Conservation (phyloP, 2,113 vertebrate species). For the Gila orcuttii region DNA sequence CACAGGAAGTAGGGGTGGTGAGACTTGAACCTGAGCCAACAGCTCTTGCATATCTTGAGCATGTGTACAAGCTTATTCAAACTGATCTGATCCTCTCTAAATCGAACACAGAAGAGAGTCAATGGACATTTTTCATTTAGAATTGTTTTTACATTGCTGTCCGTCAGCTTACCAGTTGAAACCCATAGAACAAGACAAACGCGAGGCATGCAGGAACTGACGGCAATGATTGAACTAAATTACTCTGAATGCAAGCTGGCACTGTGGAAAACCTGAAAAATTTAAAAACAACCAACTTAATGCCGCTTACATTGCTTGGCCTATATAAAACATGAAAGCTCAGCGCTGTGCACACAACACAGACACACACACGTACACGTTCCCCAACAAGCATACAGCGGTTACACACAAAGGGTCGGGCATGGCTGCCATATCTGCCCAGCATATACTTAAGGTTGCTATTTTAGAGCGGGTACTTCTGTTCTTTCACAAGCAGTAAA, state of each 20-base stretch:
- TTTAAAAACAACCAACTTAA: not conserved
- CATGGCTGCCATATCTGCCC: conserved; percentile 64
- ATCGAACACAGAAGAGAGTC: no score
- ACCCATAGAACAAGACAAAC: not conserved
- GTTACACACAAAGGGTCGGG: conserved; percentile 69
- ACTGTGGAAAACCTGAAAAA: not conserved
- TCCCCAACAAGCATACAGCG: conserved; percentile 61
- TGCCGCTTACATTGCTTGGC: not conserved
- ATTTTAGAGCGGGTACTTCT: conserved; percentile 71
- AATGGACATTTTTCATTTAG: not conserved
- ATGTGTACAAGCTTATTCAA: no score
- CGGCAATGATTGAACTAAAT: not conserved
- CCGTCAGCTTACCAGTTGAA: not conserved
- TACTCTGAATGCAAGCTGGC: conserved; percentile 31
- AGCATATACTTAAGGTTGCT: conserved; percentile 73
- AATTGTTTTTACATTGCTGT: not conserved
- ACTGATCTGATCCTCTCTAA: no score
- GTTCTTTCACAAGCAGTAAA: conserved; percentile 69
- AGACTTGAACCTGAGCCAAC: no score
- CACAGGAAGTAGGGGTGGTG: no score
- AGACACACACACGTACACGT: conserved; percentile 25
- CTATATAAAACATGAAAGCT: conserved; percentile 52
- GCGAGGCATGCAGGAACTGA: not conserved
- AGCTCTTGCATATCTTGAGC: no score
- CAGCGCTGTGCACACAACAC: conserved; percentile 9